Base-by-base conservation (phyloP, 2,113 vertebrate genomes). In the Notothenia coriiceps region DNA sequence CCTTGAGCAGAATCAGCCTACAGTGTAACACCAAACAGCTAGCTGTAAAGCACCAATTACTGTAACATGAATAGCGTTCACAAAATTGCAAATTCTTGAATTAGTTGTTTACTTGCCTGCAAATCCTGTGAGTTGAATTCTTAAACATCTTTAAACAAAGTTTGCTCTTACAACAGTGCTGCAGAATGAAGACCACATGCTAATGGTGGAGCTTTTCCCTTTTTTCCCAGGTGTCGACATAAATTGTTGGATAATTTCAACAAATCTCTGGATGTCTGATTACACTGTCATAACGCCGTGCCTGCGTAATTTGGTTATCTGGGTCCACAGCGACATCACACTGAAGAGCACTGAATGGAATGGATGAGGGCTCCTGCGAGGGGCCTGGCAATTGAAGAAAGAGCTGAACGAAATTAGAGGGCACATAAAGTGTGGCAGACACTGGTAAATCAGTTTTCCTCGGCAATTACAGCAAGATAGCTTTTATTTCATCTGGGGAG, bases 401-500 rank as follows among this genome's bases (percentile, higher is more conserved):
- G 79, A 82, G 83, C 71, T 55, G 56, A 89, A 80, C 59, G 56
- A 80, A 89, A 92, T 89, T 70, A 92, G 74, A 87, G 63, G 77
- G 57, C 77, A 80, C 57, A 84, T 79, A 83, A 88, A 91, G 84
- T 88, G 82, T 91, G 86, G 76, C 74, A 80, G 84, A 90, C 88
- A 88, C 72, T 64, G 47, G 61, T 18, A 68, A 88, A 89, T 92
- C 87, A 54, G 72, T 91, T 93, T 89, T 89, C 79, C 74, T 79
- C 74, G 18, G 55, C 85, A 93, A 90, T 93, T 91, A 91, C 79
- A 84, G 44, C 60, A 33, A 86, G 86, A 93, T 87, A 44, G 81
- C 63, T 77, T 88, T 88, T 84, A 87, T 92, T 88, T 91, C 78
- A 86, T 90, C 77, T 46, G 46, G 69, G 78, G 50, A 60, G 62